These are phyloP conservation scores for Megaleporinus macrocephalus DNA, from an alignment of 2,113 vertebrate genomes.

Conservation along the genomic window DNA sequence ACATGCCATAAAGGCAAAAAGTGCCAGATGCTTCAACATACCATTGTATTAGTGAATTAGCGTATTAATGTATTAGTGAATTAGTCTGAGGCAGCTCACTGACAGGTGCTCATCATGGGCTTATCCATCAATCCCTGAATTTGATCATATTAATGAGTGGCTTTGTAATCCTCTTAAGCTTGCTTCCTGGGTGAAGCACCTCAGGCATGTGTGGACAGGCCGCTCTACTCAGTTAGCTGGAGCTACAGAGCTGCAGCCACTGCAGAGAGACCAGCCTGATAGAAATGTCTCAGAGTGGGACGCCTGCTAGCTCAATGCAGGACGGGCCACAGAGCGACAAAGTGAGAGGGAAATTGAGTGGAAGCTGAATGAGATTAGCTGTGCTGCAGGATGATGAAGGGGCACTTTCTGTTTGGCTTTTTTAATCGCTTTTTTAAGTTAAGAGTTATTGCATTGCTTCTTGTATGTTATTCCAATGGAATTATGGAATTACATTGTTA, in stretches of 20 bases:
- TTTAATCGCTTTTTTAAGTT: too few relatives aligned
- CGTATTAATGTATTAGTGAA: constrained; percentile 21
- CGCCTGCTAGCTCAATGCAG: neutral
- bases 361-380: constrained; percentile 36
- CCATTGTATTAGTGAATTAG: neutral
- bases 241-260: constrained; percentile 17
- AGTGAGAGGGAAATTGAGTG: constrained; percentile 15
- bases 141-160: constrained; percentile 58
- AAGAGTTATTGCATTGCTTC: too few relatives aligned
- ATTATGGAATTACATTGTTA: neutral
- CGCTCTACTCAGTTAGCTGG: constrained; percentile 10
- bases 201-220: constrained; percentile 32
- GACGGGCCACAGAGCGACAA: neutral
- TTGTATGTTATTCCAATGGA: neutral
- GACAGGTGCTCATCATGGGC: constrained; percentile 53
- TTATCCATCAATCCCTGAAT: constrained; percentile 56
- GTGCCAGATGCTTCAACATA: constrained; percentile 5
- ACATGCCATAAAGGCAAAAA: too few relatives aligned
- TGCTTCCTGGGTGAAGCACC: constrained; percentile 41
- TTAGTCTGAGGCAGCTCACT: constrained; percentile 5
- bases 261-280: neutral
- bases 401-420: constrained; percentile 5
- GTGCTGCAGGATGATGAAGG: constrained; percentile 1
- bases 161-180: constrained; percentile 57
- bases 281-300: neutral